A percentile compares a stretch with the other conserved stretches of the same genome.
Evolutionary conservation across 2,113 vertebrate species (phyloP).

Genomic region (Nicator chloris): DNA sequence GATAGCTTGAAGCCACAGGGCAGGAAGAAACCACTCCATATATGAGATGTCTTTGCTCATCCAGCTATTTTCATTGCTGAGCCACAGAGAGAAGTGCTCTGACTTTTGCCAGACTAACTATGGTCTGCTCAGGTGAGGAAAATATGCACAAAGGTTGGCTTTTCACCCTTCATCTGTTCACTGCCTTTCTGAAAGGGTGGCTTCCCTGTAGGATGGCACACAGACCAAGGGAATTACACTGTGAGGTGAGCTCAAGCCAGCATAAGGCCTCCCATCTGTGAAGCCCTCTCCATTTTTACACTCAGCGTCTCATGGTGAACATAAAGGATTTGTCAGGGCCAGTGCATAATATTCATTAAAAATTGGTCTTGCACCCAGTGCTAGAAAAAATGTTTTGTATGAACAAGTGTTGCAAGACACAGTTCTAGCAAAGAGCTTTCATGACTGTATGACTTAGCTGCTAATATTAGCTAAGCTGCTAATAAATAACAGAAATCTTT

Average conservation of each 20-base stretch:
- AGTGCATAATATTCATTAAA: background rate
- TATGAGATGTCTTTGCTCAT: background rate
- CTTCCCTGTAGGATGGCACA: background rate
- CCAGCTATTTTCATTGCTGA: background rate
- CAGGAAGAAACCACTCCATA: background rate
- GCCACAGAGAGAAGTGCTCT: background rate
- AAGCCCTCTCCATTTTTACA: background rate
- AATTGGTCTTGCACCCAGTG: background rate
- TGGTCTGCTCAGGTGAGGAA: background rate
- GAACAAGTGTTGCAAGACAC: background rate
- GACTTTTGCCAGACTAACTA: background rate
- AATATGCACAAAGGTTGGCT: background rate
- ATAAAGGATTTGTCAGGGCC: background rate
- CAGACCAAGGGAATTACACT: fast-evolving
- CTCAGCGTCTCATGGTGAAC: background rate
- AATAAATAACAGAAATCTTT: background rate
- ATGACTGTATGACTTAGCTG: background rate
- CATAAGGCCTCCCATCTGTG: background rate
- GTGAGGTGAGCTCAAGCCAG: background rate
- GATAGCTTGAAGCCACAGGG: background rate
- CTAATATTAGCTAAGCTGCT: background rate
- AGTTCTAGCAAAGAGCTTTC: background rate
- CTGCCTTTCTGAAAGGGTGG: background rate
- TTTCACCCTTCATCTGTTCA: background rate
- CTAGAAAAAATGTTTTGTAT: background rate